Evolutionary conservation across 2,113 vertebrate species (phyloP).

Genomic region (Parotia lawesii): DNA sequence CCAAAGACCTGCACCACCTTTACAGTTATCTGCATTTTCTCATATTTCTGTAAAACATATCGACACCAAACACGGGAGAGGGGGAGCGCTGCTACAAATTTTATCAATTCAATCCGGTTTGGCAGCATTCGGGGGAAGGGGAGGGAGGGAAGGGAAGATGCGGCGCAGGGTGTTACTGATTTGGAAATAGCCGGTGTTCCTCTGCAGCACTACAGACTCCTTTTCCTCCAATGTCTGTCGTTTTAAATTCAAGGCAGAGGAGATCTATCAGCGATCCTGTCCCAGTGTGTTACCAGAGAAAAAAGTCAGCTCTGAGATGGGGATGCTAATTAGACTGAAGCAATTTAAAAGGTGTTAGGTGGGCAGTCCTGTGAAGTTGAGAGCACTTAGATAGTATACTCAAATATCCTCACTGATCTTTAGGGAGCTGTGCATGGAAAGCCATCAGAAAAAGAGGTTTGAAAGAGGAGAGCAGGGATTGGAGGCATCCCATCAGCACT

Average conservation of each 20-base stretch:
- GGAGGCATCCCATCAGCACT: no score
- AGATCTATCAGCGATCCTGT: background rate
- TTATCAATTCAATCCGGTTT: background rate
- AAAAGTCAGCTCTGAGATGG: background rate
- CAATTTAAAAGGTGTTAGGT: background rate
- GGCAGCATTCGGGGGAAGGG: background rate
- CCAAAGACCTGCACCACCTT: background rate
- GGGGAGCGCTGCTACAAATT: background rate
- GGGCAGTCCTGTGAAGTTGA: background rate
- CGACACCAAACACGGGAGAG: rapidly evolving
- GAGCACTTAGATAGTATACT: no score
- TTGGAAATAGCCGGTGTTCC: background rate
- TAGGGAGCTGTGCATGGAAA: background rate
- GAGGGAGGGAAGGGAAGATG: background rate
- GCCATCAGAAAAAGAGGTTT: background rate
- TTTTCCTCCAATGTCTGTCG: background rate
- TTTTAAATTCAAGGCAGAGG: background rate
- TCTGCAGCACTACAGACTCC: background rate
- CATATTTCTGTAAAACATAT: background rate
- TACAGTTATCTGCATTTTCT: background rate
- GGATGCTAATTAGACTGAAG: background rate
- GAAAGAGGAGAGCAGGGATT: background rate
- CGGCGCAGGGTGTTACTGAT: no score
- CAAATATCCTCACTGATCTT: background rate
- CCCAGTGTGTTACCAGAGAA: background rate